A percentile compares a stretch with the other conserved stretches of the same genome.
These are phyloP conservation scores for Agonum fuliginosum DNA, from an alignment of 2,888 invertebrate genomes.

Conservation along the genomic window DNA sequence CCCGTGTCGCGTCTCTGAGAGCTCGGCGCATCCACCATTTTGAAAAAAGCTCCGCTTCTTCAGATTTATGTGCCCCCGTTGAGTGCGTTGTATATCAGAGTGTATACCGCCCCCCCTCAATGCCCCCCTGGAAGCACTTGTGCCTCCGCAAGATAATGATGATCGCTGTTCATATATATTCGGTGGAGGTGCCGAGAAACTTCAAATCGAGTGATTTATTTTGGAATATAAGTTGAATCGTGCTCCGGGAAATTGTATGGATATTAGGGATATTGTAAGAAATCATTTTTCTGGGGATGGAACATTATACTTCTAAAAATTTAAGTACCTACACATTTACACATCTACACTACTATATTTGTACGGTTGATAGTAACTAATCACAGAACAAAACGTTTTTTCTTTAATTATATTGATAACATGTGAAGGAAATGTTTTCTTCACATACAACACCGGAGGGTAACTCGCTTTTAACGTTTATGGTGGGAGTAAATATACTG, in stretches of 20 bases:
- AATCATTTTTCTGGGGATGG: slow-evolving; percentile 15
- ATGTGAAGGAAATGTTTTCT: too few species aligned
- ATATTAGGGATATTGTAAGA: slow-evolving; percentile 19
- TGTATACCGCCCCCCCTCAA: not conserved
- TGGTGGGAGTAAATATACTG: too few species aligned
- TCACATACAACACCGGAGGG: too few species aligned
- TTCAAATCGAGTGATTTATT: slow-evolving; percentile 40
- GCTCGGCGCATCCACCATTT: slow-evolving; percentile 49
- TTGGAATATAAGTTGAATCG: slow-evolving; percentile 5
- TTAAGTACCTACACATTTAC: too few species aligned
- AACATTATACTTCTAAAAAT: too few species aligned
- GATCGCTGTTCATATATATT: slow-evolving; percentile 50
- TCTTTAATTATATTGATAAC: too few species aligned
- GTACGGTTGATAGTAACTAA: too few species aligned
- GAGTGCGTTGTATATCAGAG: slow-evolving; percentile 51
- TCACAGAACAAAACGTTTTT: too few species aligned
- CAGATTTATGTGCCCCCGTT: slow-evolving; percentile 53
- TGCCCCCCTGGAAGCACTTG: not conserved
- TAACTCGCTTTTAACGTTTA: too few species aligned
- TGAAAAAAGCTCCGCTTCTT: slow-evolving; percentile 38
- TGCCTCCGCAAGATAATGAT: slow-evolving; percentile 40
- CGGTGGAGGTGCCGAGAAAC: slow-evolving; percentile 5
- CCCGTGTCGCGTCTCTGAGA: slow-evolving; percentile 42
- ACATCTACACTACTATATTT: too few species aligned
- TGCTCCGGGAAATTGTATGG: slow-evolving; percentile 36